Base-by-base conservation (phyloP, 2,888 invertebrate species). In the Cyclophora albipunctata region DNA sequence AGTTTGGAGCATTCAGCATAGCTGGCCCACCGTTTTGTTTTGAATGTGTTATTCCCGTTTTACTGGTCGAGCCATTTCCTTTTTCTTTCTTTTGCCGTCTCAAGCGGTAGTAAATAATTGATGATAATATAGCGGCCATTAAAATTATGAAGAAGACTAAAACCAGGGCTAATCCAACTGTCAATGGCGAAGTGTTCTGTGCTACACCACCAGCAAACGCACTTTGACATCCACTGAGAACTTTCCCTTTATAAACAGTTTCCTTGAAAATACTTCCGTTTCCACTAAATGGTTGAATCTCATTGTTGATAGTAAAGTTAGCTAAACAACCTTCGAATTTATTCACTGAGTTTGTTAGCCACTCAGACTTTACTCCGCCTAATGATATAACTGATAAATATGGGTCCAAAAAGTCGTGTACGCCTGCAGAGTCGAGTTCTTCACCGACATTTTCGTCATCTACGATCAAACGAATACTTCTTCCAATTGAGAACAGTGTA, bases 71-170 rank as follows among this genome's bases (percentile, higher is more conserved):
- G 34, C 91, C 90, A 6, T 93, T 93, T 7, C 91, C 92, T 72
- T 97, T 96, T 74, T 96, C 96, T 78, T 95, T 94, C 75, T 93
- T 95, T 75, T 96, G 95, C 49, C 95, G 94, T 20, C 97, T 91
- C 56, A 97, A 90, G 44, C 97, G 92, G 78, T 97, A 97, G 42
- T 97, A 95, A n/a, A 98, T 91, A 71, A 98, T 98, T 46, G 96
- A 97, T 33, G 95, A 95, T 51, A 96, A 90, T 66, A 97, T 96
- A 7, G 96, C 96, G 6, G 97, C 93, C 47, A 97, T 90, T 7
- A 98, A 85, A 53, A 97, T 94, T 4, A 96, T 94, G 72, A 98
- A 98, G 89, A 98, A 98, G 34, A 96, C 96, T 57, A 98, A 96
- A 33, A 98, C 97, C 40, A 98, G 88, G 1, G 97, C 97, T 52